phyloP scores from a whole-genome alignment of 2,888 invertebrate species.

The Catocala nupta region DNA sequence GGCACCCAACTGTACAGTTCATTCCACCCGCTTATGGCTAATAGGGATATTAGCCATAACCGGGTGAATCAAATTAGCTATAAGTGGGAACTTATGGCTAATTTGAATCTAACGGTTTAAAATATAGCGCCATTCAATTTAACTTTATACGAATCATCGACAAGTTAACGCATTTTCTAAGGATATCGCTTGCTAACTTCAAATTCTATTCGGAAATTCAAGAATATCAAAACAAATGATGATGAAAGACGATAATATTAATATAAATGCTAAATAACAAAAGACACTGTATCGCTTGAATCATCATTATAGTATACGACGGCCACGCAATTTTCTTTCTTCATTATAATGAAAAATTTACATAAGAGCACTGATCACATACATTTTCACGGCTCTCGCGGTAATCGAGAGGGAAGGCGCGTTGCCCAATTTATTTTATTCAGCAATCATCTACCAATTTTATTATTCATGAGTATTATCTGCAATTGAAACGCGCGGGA shows the following conservation, averaged over 20 bases:
- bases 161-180: no score
- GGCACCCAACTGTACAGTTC: no score
- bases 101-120: no score
- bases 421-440: slow-evolving; percentile 29
- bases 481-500: slow-evolving; percentile 64
- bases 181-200: no score
- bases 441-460: slow-evolving; percentile 27
- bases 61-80: no score
- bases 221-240: background rate
- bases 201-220: no score
- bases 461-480: slow-evolving; percentile 43
- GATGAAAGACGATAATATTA: slow-evolving; percentile 6
- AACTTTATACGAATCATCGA: no score
- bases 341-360: slow-evolving; percentile 22
- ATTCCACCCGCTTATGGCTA: no score
- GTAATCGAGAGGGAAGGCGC: slow-evolving; percentile 17
- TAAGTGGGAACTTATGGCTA: no score
- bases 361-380: slow-evolving; percentile 21
- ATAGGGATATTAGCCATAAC: no score
- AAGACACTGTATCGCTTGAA: slow-evolving; percentile 3
- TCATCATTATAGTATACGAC: slow-evolving; percentile 16
- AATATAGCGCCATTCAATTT: no score
- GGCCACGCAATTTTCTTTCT: slow-evolving; percentile 16
- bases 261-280: slow-evolving; percentile 24
- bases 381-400: slow-evolving; percentile 14